Evolutionary conservation across 2,888 invertebrate species (phyloP).

Genomic region (Eledona agricola): DNA sequence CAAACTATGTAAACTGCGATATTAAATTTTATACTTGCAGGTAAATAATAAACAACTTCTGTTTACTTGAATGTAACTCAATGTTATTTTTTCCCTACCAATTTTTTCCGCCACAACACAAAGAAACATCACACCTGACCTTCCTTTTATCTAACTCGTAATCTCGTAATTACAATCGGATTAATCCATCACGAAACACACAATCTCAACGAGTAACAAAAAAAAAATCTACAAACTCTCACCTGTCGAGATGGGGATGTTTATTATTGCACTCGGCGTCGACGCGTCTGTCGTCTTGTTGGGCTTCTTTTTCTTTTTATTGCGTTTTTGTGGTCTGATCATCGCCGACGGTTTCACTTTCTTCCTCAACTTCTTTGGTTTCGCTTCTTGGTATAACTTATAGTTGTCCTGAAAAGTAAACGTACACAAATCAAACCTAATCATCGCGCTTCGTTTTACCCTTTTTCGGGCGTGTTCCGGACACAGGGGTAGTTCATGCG

Average conservation of each 20-base stretch:
- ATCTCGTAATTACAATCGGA: too few species aligned
- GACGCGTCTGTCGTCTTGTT: slow-evolving; percentile 45
- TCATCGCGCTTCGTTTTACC: slow-evolving; percentile 57
- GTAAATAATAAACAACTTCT: too few species aligned
- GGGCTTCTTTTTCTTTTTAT: slow-evolving; percentile 63
- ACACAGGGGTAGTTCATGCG: slow-evolving; percentile 85
- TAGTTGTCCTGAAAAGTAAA: slow-evolving; percentile 75
- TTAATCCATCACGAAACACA: not conserved
- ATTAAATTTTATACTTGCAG: too few species aligned
- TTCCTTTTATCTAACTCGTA: too few species aligned
- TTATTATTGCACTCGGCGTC: slow-evolving; percentile 44
- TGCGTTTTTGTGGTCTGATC: slow-evolving; percentile 67
- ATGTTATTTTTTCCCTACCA: too few species aligned
- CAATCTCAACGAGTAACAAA: not conserved
- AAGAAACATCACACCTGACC: too few species aligned
- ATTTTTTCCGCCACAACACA: too few species aligned
- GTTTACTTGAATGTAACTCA: too few species aligned
- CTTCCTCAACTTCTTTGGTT: slow-evolving; percentile 75
- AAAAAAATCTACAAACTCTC: slow-evolving; percentile 4
- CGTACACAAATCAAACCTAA: too few species aligned
- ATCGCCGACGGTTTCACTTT: slow-evolving; percentile 68
- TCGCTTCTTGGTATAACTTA: slow-evolving; percentile 77
- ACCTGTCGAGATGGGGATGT: slow-evolving; percentile 35
- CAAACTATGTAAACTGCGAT: too few species aligned
- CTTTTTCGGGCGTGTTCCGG: slow-evolving; percentile 85